These are phyloP conservation scores for Stichodactyla helianthus DNA, from an alignment of 64 coral and sea anemone genomes.

Conservation along the genomic window DNA sequence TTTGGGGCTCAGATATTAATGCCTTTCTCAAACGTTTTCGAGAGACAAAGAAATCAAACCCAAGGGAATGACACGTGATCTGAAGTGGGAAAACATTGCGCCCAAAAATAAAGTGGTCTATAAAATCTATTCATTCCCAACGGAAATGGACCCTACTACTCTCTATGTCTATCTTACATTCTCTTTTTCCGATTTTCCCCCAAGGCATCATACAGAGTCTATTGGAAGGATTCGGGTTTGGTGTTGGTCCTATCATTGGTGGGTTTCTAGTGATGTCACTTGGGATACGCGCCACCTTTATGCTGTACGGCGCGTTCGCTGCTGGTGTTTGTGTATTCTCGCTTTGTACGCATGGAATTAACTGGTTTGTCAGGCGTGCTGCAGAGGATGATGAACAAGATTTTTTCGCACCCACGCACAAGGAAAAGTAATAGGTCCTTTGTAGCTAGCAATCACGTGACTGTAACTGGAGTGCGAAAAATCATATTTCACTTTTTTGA, in stretches of 20 bases:
- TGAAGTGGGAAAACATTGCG: too few species aligned
- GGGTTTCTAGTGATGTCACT: constrained; percentile 6
- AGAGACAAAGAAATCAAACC: too few species aligned
- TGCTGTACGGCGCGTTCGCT: constrained; percentile 14
- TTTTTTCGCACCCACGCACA: not conserved
- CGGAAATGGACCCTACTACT: too few species aligned
- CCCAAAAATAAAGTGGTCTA: too few species aligned
- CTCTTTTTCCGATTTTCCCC: not conserved
- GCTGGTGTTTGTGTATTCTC: constrained; percentile 17
- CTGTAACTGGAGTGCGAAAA: too few species aligned
- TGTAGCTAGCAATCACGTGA: too few species aligned
- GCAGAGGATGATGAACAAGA: not conserved
- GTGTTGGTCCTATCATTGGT: constrained; percentile 29
- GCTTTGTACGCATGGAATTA: not conserved
- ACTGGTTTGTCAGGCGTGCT: not conserved
- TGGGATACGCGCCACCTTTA: constrained; percentile 5
- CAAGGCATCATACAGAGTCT: constrained; percentile 13
- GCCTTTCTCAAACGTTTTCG: too few species aligned
- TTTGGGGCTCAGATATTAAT: too few species aligned
- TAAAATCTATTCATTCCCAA: too few species aligned
- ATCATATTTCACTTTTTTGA: too few species aligned
- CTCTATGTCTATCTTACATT: too few species aligned
- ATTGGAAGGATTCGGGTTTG: constrained; percentile 23
- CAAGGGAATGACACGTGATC: too few species aligned
- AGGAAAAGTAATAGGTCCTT: not conserved